phyloP scores from a whole-genome alignment of 2,797 vertebrate genomes.

The Chelidonichthys spinosus region DNA sequence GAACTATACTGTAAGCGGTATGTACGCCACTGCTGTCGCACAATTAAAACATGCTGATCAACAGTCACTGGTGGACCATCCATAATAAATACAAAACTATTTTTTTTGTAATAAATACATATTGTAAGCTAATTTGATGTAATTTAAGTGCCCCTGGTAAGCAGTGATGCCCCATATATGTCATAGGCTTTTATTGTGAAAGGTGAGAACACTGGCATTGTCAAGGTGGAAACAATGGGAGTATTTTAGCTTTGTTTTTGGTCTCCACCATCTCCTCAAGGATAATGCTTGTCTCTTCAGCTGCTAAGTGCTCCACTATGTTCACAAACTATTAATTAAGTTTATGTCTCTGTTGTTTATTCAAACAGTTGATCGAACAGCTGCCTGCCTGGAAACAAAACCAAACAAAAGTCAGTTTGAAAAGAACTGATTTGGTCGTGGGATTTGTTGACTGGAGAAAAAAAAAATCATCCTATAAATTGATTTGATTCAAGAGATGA shows the following conservation, averaged over 20 bases:
- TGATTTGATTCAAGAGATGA: neutral
- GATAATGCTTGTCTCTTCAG: neutral
- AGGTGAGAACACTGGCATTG: too few relatives aligned
- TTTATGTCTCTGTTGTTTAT: neutral
- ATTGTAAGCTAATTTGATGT: too few relatives aligned
- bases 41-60: too few relatives aligned
- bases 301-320: neutral
- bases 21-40: too few relatives aligned
- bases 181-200: too few relatives aligned
- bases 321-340: neutral
- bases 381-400: conserved; percentile 5
- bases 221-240: too few relatives aligned
- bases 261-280: neutral
- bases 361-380: neutral
- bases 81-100: too few relatives aligned
- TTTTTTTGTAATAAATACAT: too few relatives aligned
- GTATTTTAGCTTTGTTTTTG: neutral
- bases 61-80: too few relatives aligned
- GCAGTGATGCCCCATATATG: too few relatives aligned
- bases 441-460: conserved; percentile 7
- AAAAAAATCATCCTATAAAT: neutral
- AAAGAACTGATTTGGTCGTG: neutral
- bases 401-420: neutral
- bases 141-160: too few relatives aligned
- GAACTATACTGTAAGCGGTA: too few relatives aligned